phyloP scores from a whole-genome alignment of 2,113 vertebrate species.

The Psittacula cyanocephala region DNA sequence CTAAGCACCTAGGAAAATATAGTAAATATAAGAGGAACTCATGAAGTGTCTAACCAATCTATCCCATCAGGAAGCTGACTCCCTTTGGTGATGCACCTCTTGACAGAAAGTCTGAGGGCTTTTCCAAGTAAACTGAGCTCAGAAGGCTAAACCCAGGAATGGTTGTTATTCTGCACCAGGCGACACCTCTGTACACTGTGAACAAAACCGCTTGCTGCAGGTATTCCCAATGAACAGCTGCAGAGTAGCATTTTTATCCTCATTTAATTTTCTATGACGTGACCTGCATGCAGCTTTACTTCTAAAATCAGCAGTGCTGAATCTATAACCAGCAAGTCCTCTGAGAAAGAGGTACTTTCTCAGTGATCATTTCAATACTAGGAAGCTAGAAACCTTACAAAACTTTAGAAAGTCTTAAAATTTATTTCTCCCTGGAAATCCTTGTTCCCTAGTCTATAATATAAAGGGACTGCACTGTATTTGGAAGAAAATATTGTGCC shows the following conservation, averaged over 20 bases:
- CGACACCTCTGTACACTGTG: background rate
- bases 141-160: background rate
- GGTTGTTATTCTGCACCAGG: background rate
- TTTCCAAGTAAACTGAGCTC: background rate
- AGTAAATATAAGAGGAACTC: background rate
- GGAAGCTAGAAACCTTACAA: background rate
- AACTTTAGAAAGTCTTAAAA: background rate
- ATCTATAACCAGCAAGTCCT: background rate
- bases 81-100: background rate
- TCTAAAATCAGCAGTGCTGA: background rate
- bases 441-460: background rate
- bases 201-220: background rate
- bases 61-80: background rate
- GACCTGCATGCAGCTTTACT: background rate
- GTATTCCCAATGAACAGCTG: background rate
- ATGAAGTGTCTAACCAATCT: background rate
- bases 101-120: background rate
- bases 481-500: background rate
- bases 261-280: background rate
- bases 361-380: background rate
- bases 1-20: background rate
- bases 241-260: background rate
- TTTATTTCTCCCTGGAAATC: background rate
- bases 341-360: background rate
- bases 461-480: background rate